These are phyloP conservation scores for Jacana jacana DNA, from an alignment of 2,113 vertebrate genomes.

Conservation along the genomic window DNA sequence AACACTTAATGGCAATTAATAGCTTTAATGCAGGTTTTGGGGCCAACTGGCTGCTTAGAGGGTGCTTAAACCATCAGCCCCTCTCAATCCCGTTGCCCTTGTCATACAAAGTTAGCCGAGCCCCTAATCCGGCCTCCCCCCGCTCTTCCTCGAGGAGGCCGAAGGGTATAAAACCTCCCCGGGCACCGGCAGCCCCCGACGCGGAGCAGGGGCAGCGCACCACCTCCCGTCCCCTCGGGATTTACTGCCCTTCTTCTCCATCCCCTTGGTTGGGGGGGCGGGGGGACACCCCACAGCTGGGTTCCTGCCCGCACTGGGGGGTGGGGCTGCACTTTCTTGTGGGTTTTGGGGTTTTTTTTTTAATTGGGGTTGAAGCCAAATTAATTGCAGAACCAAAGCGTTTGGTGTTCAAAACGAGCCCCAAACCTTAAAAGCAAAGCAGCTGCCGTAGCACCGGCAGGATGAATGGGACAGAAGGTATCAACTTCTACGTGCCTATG, in stretches of 20 bases:
- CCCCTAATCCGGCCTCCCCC: conserved; percentile 61
- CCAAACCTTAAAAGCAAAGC: not conserved
- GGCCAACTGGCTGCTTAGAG: conserved; percentile 68
- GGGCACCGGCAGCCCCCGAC: not conserved
- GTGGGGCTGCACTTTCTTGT: not conserved
- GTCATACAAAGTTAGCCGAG: conserved; percentile 63
- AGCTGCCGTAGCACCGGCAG: not conserved
- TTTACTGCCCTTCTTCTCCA: not conserved
- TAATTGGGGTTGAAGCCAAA: not conserved
- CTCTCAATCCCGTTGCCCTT: conserved; percentile 71
- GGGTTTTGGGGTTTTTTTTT: not conserved
- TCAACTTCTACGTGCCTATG: conserved; percentile 83
- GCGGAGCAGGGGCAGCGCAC: not conserved
- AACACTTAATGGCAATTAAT: conserved; percentile 73
- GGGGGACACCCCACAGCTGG: too few relatives aligned
- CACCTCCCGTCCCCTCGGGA: not conserved
- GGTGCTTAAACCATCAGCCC: conserved; percentile 69
- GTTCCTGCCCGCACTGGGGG: too few relatives aligned
- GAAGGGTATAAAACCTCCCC: conserved; percentile 66
- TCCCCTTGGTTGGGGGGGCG: too few relatives aligned
- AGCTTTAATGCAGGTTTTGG: conserved; percentile 68
- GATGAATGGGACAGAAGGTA: conserved; percentile 83
- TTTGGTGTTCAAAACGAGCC: not conserved
- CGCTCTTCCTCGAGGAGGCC: not conserved
- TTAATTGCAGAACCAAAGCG: not conserved